Percentiles rank a stretch among this genome's conserved stretches.
Evolutionary conservation across 2,888 invertebrate genomes (phyloP).

Genomic region (Tinea trinotella): DNA sequence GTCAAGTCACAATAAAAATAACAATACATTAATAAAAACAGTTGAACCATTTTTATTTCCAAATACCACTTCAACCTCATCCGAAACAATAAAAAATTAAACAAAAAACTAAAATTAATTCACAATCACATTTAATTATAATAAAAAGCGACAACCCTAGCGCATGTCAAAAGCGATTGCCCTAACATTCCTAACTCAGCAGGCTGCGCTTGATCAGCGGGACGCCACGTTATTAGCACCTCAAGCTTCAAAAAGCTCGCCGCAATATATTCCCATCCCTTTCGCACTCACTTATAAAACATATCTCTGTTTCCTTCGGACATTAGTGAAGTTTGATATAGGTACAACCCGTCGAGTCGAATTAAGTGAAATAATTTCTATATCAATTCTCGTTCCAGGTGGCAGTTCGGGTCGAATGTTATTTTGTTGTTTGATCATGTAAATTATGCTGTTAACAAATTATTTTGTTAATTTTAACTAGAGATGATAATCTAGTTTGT

Average conservation of each 20-base stretch:
- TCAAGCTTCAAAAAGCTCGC: constrained; percentile 57
- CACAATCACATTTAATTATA: constrained; percentile 3
- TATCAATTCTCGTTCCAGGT: constrained; percentile 21
- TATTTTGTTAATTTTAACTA: too few species aligned
- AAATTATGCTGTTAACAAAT: too few species aligned
- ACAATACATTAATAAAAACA: too few species aligned
- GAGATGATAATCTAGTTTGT: too few species aligned
- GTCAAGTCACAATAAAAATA: too few species aligned
- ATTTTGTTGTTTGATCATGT: background rate
- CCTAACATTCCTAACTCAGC: constrained; percentile 48
- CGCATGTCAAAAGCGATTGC: constrained; percentile 7
- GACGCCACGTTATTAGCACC: constrained; percentile 68
- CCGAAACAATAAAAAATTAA: too few species aligned
- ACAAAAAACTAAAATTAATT: background rate
- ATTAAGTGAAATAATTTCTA: constrained; percentile 54
- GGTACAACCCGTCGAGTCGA: constrained; percentile 35
- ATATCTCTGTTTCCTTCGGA: constrained; percentile 1
- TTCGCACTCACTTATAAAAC: background rate
- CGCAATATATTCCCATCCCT: constrained; percentile 26
- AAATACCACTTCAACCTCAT: too few species aligned
- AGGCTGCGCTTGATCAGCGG: constrained; percentile 52
- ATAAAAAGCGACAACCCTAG: background rate
- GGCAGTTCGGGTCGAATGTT: background rate
- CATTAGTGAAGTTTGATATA: background rate
- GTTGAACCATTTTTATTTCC: too few species aligned